Evolutionary conservation across 2,888 invertebrate species (phyloP).

Genomic region (Coleophora flavipennella): DNA sequence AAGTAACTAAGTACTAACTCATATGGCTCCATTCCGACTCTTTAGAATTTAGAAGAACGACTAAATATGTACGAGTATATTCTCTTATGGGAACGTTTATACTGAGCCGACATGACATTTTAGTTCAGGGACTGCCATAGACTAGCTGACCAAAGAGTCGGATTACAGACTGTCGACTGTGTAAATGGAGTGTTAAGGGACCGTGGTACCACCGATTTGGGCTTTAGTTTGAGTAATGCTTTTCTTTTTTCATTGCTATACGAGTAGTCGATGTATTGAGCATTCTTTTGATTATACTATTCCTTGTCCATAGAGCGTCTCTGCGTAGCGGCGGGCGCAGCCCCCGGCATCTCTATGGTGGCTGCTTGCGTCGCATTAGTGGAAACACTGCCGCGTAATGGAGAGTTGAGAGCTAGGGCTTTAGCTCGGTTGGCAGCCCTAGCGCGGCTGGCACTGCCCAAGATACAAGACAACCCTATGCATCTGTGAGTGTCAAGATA

Average conservation of each 20-base stretch:
- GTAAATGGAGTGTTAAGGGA: background rate
- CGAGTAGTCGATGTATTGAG: background rate
- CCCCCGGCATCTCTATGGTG: slow-evolving; percentile 29
- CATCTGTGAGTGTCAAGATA: slow-evolving; percentile 26
- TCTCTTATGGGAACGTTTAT: background rate
- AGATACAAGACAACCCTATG: slow-evolving; percentile 52
- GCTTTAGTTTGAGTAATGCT: background rate
- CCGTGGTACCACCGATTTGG: background rate
- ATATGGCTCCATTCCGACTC: too few relatives aligned
- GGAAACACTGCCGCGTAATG: slow-evolving; percentile 42
- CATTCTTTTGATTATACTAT: background rate
- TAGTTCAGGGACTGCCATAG: too few relatives aligned
- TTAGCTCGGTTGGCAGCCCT: slow-evolving; percentile 50
- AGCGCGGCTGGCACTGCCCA: slow-evolving; percentile 45
- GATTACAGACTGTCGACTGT: background rate
- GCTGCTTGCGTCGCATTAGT: slow-evolving; percentile 32
- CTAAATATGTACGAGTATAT: background rate
- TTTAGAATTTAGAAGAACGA: too few relatives aligned
- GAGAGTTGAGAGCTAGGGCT: slow-evolving; percentile 42
- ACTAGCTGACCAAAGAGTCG: background rate
- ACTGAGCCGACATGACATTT: too few relatives aligned
- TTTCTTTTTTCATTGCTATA: background rate
- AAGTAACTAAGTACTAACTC: too few relatives aligned
- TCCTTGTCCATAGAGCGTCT: slow-evolving; percentile 34
- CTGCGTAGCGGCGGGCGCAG: slow-evolving; percentile 49